Percentiles rank a stretch among this genome's conserved stretches.
These are phyloP conservation scores for Mesorhabditis sp. DNA, from an alignment of 2,888 invertebrate genomes.

Conservation along the genomic window DNA sequence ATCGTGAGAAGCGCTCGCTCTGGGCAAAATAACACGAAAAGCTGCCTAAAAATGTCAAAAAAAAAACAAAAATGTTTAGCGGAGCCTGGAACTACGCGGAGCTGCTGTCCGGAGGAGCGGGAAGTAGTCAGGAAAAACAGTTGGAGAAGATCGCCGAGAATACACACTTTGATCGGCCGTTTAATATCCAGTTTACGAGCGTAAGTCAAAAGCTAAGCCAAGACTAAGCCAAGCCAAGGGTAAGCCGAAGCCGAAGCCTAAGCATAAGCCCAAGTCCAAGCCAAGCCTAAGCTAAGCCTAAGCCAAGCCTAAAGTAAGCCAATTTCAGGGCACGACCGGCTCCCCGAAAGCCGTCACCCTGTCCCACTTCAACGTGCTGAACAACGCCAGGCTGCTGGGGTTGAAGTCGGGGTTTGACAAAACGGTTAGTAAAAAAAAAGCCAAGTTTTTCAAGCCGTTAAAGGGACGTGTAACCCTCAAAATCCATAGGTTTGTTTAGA, in stretches of 20 bases:
- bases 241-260: slow-evolving; percentile 64
- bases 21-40: too few species aligned
- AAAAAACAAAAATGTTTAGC: slow-evolving; percentile 46
- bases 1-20: too few species aligned
- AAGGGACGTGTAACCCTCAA: neutral
- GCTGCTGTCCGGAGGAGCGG: slow-evolving; percentile 14
- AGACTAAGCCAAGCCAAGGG: slow-evolving; percentile 61
- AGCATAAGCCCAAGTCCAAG: too few species aligned
- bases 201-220: neutral
- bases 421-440: slow-evolving; percentile 12
- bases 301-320: neutral
- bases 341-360: slow-evolving; percentile 70
- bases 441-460: too few species aligned
- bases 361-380: slow-evolving; percentile 71
- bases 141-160: slow-evolving; percentile 62
- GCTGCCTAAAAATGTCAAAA: too few species aligned
- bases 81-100: slow-evolving; percentile 58
- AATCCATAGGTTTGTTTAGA: slow-evolving; percentile 8
- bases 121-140: slow-evolving; percentile 39
- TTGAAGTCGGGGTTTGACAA: slow-evolving; percentile 59
- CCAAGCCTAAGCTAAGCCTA: neutral
- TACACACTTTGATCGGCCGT: slow-evolving; percentile 69
- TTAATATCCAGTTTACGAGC: slow-evolving; percentile 65
- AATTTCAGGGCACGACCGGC: slow-evolving; percentile 72
- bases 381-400: slow-evolving; percentile 71